A percentile compares a stretch with the other conserved stretches of the same genome.
phyloP scores from a whole-genome alignment of 2,797 vertebrate species.

The Eremophila alpestris region DNA sequence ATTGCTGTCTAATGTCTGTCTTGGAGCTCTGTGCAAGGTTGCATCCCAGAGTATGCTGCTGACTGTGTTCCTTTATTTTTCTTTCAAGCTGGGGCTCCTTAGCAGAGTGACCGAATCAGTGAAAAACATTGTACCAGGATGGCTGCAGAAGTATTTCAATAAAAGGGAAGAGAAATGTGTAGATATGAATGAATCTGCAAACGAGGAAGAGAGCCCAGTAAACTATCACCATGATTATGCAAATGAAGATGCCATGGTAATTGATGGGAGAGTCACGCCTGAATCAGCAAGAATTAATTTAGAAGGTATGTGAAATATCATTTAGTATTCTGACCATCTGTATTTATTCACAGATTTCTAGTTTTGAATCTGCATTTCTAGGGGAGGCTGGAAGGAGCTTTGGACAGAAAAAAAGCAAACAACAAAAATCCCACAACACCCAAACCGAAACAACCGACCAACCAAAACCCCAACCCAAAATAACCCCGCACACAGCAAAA shows the following conservation, averaged over 20 bases:
- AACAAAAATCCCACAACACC: not conserved
- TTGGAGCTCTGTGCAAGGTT: not conserved
- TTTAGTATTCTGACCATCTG: slow-evolving; percentile 42
- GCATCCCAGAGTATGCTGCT: not conserved
- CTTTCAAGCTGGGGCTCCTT: slow-evolving; percentile 87
- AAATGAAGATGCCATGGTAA: slow-evolving; percentile 78
- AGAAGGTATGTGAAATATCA: slow-evolving; percentile 78
- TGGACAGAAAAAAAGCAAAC: not conserved
- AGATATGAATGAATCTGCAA: slow-evolving; percentile 66
- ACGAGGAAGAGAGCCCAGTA: slow-evolving; percentile 72
- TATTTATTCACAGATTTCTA: slow-evolving; percentile 51
- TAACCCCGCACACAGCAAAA: not conserved
- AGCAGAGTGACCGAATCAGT: slow-evolving; percentile 95
- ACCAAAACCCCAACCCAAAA: not conserved
- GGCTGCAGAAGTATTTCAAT: slow-evolving; percentile 95
- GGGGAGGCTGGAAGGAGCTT: not conserved
- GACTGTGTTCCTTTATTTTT: not conserved
- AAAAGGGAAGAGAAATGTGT: slow-evolving; percentile 75
- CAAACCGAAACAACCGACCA: not conserved
- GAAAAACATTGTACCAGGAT: slow-evolving; percentile 95
- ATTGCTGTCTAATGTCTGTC: not conserved
- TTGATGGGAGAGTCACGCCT: slow-evolving; percentile 84
- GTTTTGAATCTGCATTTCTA: not conserved
- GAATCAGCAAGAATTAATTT: slow-evolving; percentile 87
- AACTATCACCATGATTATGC: slow-evolving; percentile 74